Conservation (phyloP, 2,113 vertebrate genomes). For the Haplochromis burtoni region DNA sequence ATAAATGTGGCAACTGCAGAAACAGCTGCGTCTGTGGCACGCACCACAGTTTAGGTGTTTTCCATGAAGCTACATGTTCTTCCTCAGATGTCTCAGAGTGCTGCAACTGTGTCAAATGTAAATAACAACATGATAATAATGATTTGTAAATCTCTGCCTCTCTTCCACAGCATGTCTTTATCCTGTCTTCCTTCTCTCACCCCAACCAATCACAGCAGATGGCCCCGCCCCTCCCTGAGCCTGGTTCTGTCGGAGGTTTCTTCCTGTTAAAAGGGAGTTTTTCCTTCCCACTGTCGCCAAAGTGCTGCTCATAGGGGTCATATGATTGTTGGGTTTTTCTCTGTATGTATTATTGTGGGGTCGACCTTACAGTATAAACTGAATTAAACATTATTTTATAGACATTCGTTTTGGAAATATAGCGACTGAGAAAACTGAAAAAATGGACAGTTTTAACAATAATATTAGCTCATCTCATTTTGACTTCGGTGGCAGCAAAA, state of each 20-base stretch:
- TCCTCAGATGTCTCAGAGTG: background rate
- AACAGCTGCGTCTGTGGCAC: background rate
- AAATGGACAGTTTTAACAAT: background rate
- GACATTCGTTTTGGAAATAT: background rate
- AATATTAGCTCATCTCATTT: background rate
- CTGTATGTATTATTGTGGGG: accelerated
- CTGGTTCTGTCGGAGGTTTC: accelerated
- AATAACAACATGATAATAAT: background rate
- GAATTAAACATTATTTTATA: background rate
- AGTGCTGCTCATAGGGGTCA: background rate
- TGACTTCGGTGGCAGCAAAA: background rate
- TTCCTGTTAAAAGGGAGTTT: background rate
- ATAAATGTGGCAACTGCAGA: background rate
- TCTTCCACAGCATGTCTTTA: background rate
- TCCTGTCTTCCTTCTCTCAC: background rate
- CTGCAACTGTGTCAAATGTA: background rate
- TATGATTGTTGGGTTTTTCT: background rate
- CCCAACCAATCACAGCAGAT: background rate
- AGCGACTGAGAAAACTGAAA: background rate
- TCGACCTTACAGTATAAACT: background rate
- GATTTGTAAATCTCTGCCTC: background rate
- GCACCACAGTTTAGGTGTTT: background rate
- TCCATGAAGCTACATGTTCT: background rate
- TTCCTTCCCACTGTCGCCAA: background rate
- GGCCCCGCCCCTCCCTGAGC: background rate